Evolutionary conservation across 2,888 invertebrate species (phyloP).

Genomic region (Drosophila bunnanda): DNA sequence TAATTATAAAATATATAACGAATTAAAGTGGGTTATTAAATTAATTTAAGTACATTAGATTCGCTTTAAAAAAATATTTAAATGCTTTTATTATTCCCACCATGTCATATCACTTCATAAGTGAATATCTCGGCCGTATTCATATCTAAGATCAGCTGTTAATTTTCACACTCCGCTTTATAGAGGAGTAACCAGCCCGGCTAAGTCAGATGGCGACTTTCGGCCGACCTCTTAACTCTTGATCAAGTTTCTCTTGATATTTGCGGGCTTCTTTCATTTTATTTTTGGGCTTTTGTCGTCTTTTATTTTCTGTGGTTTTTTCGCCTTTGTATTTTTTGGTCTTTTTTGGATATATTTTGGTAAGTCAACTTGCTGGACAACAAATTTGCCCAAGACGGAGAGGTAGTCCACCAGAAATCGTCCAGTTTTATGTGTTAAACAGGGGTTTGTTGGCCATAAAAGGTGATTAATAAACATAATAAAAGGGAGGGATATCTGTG

Average conservation of each 20-base stretch:
- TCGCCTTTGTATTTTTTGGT: constrained; percentile 21
- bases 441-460: constrained; percentile 65
- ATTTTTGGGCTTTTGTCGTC: constrained; percentile 39
- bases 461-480: constrained; percentile 26
- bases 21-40: not conserved
- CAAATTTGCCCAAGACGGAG: constrained; percentile 62
- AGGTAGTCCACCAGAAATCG: constrained; percentile 38
- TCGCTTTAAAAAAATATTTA: not conserved
- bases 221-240: constrained; percentile 61
- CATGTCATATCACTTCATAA: not conserved
- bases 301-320: constrained; percentile 31
- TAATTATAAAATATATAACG: too few species aligned
- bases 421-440: constrained; percentile 71
- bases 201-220: constrained; percentile 53
- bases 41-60: not conserved
- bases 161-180: constrained; percentile 47
- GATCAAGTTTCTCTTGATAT: constrained; percentile 71
- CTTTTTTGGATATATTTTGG: constrained; percentile 55
- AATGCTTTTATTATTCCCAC: not conserved
- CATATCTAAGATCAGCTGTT: constrained; percentile 41
- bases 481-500: not conserved
- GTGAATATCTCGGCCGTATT: constrained; percentile 2
- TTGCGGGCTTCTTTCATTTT: constrained; percentile 54
- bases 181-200: constrained; percentile 52
- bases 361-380: constrained; percentile 68